phyloP scores from a whole-genome alignment of 2,797 vertebrate species.

The Scolopax bukidnonensis region DNA sequence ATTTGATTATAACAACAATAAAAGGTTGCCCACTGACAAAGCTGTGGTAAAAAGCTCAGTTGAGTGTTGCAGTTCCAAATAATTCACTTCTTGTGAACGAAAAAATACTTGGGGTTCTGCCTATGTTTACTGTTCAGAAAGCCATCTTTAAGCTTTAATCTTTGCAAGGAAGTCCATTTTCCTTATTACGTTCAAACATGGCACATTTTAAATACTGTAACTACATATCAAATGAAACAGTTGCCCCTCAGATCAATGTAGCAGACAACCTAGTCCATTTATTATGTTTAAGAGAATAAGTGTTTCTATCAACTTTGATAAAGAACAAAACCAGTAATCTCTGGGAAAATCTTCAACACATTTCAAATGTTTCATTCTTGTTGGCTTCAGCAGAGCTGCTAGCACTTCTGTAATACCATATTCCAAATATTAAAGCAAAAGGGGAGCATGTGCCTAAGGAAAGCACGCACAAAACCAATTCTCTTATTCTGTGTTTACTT shows the following conservation, averaged over 20 bases:
- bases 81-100: not conserved
- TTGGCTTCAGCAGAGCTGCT: conserved; percentile 7
- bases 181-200: not conserved
- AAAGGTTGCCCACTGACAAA: not conserved
- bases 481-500: conserved; percentile 62
- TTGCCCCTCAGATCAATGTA: conserved; percentile 55
- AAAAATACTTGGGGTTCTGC: not conserved
- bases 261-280: conserved; percentile 52
- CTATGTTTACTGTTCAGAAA: not conserved
- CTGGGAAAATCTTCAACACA: not conserved
- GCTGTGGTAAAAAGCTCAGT: not conserved
- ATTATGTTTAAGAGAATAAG: conserved; percentile 15
- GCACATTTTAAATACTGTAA: conserved; percentile 32
- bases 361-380: not conserved
- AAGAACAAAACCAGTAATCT: conserved; percentile 17
- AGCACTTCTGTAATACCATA: conserved; percentile 10
- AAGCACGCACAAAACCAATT: conserved; percentile 60
- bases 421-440: not conserved
- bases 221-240: conserved; percentile 27
- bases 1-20: not conserved
- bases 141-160: not conserved
- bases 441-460: not conserved
- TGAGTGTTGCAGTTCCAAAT: not conserved
- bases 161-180: conserved; percentile 12
- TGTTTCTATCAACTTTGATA: conserved; percentile 24